Conservation (phyloP, 2,888 invertebrate species). For the Iselma pallidipennis region DNA sequence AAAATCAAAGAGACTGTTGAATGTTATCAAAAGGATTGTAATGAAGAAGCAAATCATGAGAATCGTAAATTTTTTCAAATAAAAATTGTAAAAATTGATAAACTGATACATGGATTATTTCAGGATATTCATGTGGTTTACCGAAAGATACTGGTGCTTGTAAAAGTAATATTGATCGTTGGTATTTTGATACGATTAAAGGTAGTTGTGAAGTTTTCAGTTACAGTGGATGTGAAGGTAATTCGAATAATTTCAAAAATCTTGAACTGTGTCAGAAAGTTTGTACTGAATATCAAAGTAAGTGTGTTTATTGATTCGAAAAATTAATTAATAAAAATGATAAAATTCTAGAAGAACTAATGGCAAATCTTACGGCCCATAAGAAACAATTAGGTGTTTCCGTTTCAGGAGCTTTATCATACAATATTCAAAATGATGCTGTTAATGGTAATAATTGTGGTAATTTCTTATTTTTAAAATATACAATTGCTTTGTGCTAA, state of each 20-base stretch:
- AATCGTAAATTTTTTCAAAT: constrained; percentile 28
- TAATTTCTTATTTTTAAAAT: constrained; percentile 21
- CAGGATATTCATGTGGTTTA: constrained; percentile 64
- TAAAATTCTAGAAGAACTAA: constrained; percentile 47
- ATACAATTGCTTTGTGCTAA: too few species aligned
- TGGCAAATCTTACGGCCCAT: constrained; percentile 48
- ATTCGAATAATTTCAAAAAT: constrained; percentile 83
- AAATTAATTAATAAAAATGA: neutral
- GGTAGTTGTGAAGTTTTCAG: constrained; percentile 80
- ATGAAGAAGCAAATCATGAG: constrained; percentile 25
- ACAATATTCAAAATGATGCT: constrained; percentile 45
- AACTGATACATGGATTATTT: constrained; percentile 10
- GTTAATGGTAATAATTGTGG: constrained; percentile 39
- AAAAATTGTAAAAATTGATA: neutral
- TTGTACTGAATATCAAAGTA: constrained; percentile 62
- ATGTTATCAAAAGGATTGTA: constrained; percentile 47
- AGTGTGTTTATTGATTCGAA: constrained; percentile 18
- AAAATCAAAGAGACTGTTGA: constrained; percentile 59
- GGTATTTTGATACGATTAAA: constrained; percentile 77
- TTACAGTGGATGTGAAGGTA: constrained; percentile 88
- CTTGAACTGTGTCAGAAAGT: constrained; percentile 70
- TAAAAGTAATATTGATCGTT: constrained; percentile 75
- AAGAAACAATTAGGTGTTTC: constrained; percentile 49
- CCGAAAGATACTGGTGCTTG: constrained; percentile 76
- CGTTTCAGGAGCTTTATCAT: constrained; percentile 48